Conservation (phyloP, 92 coral and sea anemone genomes). For the Porites divaricata region DNA sequence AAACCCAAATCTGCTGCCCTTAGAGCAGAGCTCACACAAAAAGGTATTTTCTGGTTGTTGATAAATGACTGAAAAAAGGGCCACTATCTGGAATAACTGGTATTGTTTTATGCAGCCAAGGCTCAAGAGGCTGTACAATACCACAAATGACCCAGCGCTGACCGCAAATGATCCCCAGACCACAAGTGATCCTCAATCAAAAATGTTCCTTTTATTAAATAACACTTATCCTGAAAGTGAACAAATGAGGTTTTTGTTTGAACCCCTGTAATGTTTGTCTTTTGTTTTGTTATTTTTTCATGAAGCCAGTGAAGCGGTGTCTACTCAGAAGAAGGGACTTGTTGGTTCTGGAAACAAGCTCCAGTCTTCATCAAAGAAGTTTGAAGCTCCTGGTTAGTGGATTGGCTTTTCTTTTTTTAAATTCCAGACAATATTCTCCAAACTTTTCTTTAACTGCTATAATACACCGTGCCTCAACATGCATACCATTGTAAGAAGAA, state of each 20-base stretch:
- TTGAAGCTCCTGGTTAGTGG: constrained; percentile 88
- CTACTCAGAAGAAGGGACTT: constrained; percentile 77
- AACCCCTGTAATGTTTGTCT: background rate
- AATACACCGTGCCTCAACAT: background rate
- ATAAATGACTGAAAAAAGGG: background rate
- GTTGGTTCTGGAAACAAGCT: constrained; percentile 70
- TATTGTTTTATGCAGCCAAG: too few species aligned
- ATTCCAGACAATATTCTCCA: too few species aligned
- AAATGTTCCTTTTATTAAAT: too few species aligned
- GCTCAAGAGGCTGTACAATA: too few species aligned
- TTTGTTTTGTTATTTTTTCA: constrained; percentile 6
- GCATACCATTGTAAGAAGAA: background rate
- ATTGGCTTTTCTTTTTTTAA: background rate
- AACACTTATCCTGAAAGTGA: too few species aligned
- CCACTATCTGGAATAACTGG: too few species aligned
- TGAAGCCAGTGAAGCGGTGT: constrained; percentile 79
- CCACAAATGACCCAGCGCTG: too few species aligned
- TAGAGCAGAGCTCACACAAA: constrained; percentile 92
- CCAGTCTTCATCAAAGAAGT: constrained; percentile 79
- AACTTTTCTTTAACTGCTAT: too few species aligned
- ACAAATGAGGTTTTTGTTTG: too few species aligned
- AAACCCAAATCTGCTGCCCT: constrained; percentile 98
- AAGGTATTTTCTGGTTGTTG: constrained; percentile 60
- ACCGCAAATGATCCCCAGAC: too few species aligned
- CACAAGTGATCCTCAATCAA: too few species aligned